A percentile compares a stretch with the other conserved stretches of the same genome.
These are phyloP conservation scores for Xenus cinereus DNA, from an alignment of 2,113 vertebrate genomes.

Conservation along the genomic window DNA sequence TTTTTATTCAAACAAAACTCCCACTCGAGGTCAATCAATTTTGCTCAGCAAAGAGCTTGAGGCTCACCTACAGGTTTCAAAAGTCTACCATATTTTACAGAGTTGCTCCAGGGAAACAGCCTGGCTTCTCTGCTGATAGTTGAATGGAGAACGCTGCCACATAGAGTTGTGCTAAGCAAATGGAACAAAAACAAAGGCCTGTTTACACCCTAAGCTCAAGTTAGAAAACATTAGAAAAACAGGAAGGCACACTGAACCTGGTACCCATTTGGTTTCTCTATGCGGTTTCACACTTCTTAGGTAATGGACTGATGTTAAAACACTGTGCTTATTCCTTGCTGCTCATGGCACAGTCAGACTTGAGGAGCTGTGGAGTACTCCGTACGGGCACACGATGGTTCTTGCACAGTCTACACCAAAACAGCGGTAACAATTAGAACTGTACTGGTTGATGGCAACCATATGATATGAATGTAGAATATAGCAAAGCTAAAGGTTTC, in stretches of 20 bases:
- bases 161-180: neutral
- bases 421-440: neutral
- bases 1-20: neutral
- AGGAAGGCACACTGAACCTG: conserved; percentile 34
- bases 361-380: neutral
- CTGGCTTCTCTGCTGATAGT: neutral
- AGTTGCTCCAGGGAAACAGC: neutral
- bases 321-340: neutral
- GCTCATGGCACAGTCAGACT: neutral
- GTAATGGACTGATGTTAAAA: neutral
- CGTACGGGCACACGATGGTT: fast-evolving
- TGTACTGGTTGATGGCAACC: neutral
- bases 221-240: conserved; percentile 24
- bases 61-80: neutral
- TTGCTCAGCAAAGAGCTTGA: neutral
- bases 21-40: neutral
- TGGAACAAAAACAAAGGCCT: conserved; percentile 39
- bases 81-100: neutral
- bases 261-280: neutral
- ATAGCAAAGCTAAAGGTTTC: neutral
- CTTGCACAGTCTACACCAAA: neutral
- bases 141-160: neutral
- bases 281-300: neutral
- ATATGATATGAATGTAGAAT: fast-evolving
- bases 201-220: neutral